Conservation (phyloP, 2,888 invertebrate genomes). For the Trissoscelio sp. region DNA sequence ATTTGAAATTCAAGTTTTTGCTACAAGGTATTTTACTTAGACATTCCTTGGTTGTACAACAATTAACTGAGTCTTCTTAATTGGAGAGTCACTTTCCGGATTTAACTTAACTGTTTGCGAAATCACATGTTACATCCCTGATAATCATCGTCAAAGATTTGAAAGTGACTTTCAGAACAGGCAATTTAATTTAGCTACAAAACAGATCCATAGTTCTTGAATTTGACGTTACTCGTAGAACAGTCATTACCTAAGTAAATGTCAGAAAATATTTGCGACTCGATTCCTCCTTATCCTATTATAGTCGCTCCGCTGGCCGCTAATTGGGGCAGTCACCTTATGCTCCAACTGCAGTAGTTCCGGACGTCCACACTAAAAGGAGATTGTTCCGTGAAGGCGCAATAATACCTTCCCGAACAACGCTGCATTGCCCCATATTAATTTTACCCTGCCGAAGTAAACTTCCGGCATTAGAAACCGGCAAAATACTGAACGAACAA, state of each 20-base stretch:
- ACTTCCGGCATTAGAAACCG: constrained; percentile 41
- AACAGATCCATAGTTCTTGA: constrained; percentile 36
- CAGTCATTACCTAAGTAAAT: constrained; percentile 54
- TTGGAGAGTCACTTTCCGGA: too few relatives aligned
- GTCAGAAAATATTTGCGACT: constrained; percentile 66
- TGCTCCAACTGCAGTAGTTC: constrained; percentile 57
- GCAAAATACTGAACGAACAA: constrained; percentile 37
- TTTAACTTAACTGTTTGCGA: too few relatives aligned
- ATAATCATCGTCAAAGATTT: not conserved
- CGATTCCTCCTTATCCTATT: constrained; percentile 65
- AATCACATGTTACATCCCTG: too few relatives aligned
- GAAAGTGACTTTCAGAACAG: not conserved
- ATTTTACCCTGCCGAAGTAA: constrained; percentile 34
- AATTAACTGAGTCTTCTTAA: too few relatives aligned
- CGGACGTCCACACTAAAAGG: constrained; percentile 59
- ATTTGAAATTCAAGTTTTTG: too few relatives aligned
- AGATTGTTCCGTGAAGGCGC: constrained; percentile 60
- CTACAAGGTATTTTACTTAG: too few relatives aligned
- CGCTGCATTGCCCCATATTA: constrained; percentile 59
- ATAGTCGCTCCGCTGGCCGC: constrained; percentile 57
- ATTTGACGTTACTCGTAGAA: constrained; percentile 34
- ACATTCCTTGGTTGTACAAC: too few relatives aligned
- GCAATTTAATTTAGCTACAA: constrained; percentile 37
- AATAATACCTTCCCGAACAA: constrained; percentile 62
- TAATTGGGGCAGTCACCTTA: constrained; percentile 65